Conservation (phyloP, 1,140 invertebrate genomes). For the Micrasema longulum region DNA sequence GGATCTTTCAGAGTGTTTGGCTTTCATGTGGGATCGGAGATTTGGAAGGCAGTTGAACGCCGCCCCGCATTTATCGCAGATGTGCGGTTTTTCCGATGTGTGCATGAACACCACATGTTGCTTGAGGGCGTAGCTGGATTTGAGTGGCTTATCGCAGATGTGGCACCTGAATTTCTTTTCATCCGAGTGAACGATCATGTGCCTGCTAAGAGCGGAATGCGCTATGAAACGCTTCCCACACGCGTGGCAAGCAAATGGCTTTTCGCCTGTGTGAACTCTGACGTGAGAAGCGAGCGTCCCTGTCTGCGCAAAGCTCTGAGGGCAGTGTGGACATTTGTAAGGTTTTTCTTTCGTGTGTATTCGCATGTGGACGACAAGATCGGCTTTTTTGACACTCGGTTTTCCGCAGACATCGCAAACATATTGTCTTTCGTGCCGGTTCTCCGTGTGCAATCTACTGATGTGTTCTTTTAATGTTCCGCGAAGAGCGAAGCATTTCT, state of each 20-base stretch:
- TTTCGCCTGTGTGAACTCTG: constrained; percentile 81
- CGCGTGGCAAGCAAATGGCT: constrained; percentile 78
- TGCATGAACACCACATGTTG: constrained; percentile 56
- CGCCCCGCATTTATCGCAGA: constrained; percentile 68
- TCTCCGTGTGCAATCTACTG: neutral
- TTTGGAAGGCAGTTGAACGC: constrained; percentile 71
- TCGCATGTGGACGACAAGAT: constrained; percentile 41
- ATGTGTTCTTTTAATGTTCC: constrained; percentile 42
- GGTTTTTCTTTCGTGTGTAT: constrained; percentile 49
- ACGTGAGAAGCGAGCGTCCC: constrained; percentile 25
- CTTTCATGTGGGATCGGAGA: constrained; percentile 62
- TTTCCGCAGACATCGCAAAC: constrained; percentile 48
- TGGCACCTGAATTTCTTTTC: constrained; percentile 59
- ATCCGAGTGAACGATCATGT: constrained; percentile 59
- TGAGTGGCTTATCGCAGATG: constrained; percentile 60
- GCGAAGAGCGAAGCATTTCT: constrained; percentile 44
- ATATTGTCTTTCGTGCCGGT: neutral
- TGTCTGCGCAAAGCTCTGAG: constrained; percentile 54
- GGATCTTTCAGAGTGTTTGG: constrained; percentile 63
- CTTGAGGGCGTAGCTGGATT: constrained; percentile 59
- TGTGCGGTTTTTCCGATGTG: constrained; percentile 53
- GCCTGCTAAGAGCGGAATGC: constrained; percentile 4
- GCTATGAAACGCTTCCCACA: constrained; percentile 72
- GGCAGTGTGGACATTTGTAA: constrained; percentile 41
- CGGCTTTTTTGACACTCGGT: constrained; percentile 7